Conservation (phyloP, 2,113 vertebrate species). For the Anoplopoma fimbria region DNA sequence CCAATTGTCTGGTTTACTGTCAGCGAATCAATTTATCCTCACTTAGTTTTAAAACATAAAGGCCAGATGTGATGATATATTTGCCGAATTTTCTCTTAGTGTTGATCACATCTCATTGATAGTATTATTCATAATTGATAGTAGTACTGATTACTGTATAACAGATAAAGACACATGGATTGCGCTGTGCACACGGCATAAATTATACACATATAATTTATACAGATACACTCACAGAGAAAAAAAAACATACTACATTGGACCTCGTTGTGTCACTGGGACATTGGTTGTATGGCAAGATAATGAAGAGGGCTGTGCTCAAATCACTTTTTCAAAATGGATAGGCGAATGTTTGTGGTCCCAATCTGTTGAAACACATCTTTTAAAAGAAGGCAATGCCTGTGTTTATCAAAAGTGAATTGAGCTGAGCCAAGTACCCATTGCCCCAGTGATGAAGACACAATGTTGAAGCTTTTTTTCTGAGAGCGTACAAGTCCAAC, state of each 20-base stretch:
- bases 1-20: constrained; percentile 61
- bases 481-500: constrained; percentile 63
- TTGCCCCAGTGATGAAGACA: constrained; percentile 63
- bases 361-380: neutral
- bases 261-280: constrained; percentile 64
- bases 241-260: constrained; percentile 70
- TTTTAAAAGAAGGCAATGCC: neutral
- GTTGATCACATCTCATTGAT: constrained; percentile 70
- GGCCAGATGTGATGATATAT: constrained; percentile 63
- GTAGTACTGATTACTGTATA: constrained; percentile 71
- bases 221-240: constrained; percentile 73
- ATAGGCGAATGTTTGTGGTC: neutral
- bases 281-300: constrained; percentile 25
- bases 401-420: constrained; percentile 37
- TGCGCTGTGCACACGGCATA: constrained; percentile 83
- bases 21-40: constrained; percentile 28
- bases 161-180: constrained; percentile 86
- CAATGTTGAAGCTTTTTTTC: constrained; percentile 73
- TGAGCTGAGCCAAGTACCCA: constrained; percentile 41
- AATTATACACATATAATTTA: constrained; percentile 85
- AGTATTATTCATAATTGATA: constrained; percentile 32
- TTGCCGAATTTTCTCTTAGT: constrained; percentile 41
- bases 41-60: constrained; percentile 38
- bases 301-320: constrained; percentile 20
- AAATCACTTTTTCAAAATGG: constrained; percentile 28